Evolutionary conservation across 2,888 invertebrate species (phyloP).

Genomic region (Hirudinaria manillensis): DNA sequence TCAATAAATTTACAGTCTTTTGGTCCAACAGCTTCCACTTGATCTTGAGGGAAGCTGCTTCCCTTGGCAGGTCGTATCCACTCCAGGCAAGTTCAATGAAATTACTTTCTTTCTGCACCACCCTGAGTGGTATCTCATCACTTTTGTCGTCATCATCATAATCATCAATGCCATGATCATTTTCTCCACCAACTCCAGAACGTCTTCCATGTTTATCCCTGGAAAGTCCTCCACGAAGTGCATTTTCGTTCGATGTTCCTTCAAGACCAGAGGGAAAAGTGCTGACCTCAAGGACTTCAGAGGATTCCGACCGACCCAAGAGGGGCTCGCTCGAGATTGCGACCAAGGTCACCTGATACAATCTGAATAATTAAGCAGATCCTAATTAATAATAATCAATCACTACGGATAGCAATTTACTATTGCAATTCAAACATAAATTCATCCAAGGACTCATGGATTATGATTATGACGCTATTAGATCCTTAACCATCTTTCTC

Average conservation of each 20-base stretch:
- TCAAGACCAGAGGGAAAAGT: conserved; percentile 47
- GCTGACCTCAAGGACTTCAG: conserved; percentile 49
- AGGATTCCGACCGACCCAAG: conserved; percentile 48
- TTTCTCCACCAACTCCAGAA: background rate
- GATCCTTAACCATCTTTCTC: background rate
- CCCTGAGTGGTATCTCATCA: background rate
- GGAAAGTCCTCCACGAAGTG: too few species aligned
- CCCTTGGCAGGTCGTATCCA: background rate
- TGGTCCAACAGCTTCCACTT: background rate
- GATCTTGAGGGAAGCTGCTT: background rate
- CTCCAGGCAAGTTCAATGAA: background rate
- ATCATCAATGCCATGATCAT: background rate
- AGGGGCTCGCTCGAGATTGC: conserved; percentile 47
- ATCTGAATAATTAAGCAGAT: conserved; percentile 37
- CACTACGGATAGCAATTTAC: too few species aligned
- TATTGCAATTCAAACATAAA: too few species aligned
- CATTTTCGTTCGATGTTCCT: conserved; percentile 31
- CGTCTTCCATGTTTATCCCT: background rate
- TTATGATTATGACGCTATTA: background rate
- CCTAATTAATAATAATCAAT: background rate
- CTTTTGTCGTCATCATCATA: background rate
- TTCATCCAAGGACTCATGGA: too few species aligned
- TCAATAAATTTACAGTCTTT: background rate
- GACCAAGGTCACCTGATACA: conserved; percentile 49
- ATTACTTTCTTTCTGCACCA: background rate